Percentiles rank a stretch among this genome's conserved stretches.
Conservation (phyloP, 2,888 invertebrate species). For the Tenthredo notha region DNA sequence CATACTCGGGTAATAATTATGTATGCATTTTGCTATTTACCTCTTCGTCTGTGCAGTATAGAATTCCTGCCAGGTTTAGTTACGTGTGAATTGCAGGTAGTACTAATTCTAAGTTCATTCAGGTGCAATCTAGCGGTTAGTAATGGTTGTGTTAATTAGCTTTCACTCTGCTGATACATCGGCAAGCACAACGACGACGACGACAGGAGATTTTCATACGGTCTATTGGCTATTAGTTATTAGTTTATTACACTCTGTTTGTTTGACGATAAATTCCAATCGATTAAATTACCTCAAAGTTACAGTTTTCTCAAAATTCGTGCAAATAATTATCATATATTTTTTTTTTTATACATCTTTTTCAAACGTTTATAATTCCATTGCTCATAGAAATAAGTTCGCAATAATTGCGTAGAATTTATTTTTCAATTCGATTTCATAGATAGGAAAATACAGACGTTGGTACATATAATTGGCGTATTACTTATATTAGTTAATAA, state of each 20-base stretch:
- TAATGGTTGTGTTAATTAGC: conserved; percentile 37
- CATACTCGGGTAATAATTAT: neutral
- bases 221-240: conserved; percentile 36
- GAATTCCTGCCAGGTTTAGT: neutral
- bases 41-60: neutral
- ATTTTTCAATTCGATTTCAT: neutral
- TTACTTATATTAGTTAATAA: neutral
- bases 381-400: neutral
- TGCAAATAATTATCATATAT: neutral
- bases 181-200: neutral
- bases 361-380: neutral
- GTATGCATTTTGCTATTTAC: neutral
- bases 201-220: neutral
- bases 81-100: neutral
- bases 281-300: neutral
- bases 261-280: neutral
- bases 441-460: neutral
- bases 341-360: neutral
- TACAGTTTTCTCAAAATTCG: neutral
- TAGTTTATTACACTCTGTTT: conserved; percentile 10
- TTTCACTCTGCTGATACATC: neutral
- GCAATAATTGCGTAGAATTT: neutral
- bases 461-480: neutral
- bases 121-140: neutral
- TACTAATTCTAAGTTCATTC: neutral